Evolutionary conservation across 2,888 invertebrate genomes (phyloP).

Genomic region (Eudemis profundana): DNA sequence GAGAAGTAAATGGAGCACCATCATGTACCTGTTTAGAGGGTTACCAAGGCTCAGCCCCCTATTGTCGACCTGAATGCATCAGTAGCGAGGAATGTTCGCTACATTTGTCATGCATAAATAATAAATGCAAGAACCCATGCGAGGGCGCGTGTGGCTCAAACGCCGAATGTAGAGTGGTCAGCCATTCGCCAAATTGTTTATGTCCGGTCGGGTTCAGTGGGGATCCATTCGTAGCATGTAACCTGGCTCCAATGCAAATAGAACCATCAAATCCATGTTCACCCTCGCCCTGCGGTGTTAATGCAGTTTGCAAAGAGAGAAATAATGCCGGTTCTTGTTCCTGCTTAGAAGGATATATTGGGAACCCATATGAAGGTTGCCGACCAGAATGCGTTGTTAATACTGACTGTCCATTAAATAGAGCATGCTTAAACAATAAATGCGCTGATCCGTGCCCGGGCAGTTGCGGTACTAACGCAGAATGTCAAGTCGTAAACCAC

Average conservation of each 20-base stretch:
- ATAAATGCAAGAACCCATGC: conserved; percentile 92
- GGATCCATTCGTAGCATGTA: conserved; percentile 90
- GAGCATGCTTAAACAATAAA: conserved; percentile 89
- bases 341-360: conserved; percentile 89
- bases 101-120: conserved; percentile 89
- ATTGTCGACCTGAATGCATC: conserved; percentile 92
- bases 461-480: conserved; percentile 90
- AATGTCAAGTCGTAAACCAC: conserved; percentile 90
- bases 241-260: conserved; percentile 64
- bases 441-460: conserved; percentile 92
- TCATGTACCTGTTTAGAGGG: conserved; percentile 90
- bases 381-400: conserved; percentile 90
- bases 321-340: conserved; percentile 87
- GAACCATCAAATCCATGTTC: conserved; percentile 83
- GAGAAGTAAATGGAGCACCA: conserved; percentile 88
- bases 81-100: conserved; percentile 90
- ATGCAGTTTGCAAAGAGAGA: conserved; percentile 87
- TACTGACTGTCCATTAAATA: conserved; percentile 89
- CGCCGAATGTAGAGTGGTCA: conserved; percentile 91
- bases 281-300: conserved; percentile 87
- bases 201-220: conserved; percentile 89
- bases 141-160: conserved; percentile 89
- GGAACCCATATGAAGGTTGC: conserved; percentile 92
- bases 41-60: conserved; percentile 89
- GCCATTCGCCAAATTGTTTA: conserved; percentile 90